Evolutionary conservation across 2,113 vertebrate species (phyloP), one percentile per base, ranked within the genome.

Genomic region (Actinemys pallida): DNA sequence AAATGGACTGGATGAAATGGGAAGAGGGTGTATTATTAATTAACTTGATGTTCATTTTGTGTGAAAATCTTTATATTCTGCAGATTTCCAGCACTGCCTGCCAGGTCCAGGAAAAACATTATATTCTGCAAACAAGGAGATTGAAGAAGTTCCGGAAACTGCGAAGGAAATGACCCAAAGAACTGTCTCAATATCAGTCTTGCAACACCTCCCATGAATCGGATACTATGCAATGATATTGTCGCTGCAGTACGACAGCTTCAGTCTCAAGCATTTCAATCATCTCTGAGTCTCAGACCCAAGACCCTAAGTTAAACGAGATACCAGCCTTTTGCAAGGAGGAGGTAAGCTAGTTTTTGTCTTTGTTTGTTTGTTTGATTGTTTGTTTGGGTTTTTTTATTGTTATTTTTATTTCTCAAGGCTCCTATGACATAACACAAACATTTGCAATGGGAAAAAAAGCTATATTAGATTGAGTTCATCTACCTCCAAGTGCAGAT

Each of bases 311-410:
- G 12, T 8, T 47, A 92, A 62, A 90, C 1, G 10, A 92, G 13
- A 14, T 76, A 90, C 9, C 10, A 2, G 0, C 57, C 91, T 90
- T 92, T 39, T 84, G 79, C 35, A 6, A 27, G 42, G 22, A 93
- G 54, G 2, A 95, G 97, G 97, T 97, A 97, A 24, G 96, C 91
- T 31, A 92, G 3, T 92, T 1, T 84, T 2, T 84, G 7, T 10
- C 54, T 25, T 72, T 90, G 0, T 81, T 59, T 6, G 80, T 5
- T 82, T 89, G 7, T 5, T 50, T 45, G 29, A 65, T 72, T 57
- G 42, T 83, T 84, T 31, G 57, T 27, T 3, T 5, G 4, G 27
- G 4, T 10, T 6, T 5, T 29, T 35, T 62, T 5, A 14, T 35
- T 62, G 5, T 35, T 72, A 72, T 72, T 72, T 72, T 72, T 72